These are phyloP conservation scores for Rachycentron canadum DNA, from an alignment of 2,797 vertebrate genomes.

Conservation along the genomic window DNA sequence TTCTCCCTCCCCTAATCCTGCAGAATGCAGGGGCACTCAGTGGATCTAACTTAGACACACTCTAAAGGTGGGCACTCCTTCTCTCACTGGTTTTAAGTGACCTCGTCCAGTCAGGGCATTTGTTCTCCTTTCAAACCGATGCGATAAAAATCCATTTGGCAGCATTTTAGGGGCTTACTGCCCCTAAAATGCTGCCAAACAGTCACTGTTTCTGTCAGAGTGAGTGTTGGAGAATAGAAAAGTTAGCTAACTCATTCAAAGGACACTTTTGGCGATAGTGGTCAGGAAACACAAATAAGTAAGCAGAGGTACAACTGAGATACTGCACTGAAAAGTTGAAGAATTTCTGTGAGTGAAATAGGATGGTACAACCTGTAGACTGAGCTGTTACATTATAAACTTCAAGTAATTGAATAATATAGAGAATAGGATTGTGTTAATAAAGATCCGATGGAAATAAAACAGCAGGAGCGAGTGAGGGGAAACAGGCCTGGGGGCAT, in stretches of 20 bases:
- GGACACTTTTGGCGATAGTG: neutral
- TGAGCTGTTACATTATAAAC: neutral
- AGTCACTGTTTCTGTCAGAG: constrained; percentile 45
- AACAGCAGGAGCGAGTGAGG: neutral
- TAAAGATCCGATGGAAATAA: neutral
- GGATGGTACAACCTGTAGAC: neutral
- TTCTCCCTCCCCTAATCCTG: neutral
- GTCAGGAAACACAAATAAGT: neutral
- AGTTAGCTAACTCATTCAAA: constrained; percentile 34
- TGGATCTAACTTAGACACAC: constrained; percentile 32
- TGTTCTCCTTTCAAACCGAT: constrained; percentile 45
- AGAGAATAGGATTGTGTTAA: neutral
- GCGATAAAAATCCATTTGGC: constrained; percentile 50
- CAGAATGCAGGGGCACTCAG: constrained; percentile 37
- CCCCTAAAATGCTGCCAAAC: constrained; percentile 43
- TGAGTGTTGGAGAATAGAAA: constrained; percentile 29
- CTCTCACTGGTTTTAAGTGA: constrained; percentile 42
- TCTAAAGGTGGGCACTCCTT: constrained; percentile 34
- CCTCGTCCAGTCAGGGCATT: constrained; percentile 56
- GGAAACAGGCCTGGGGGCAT: neutral
- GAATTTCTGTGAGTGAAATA: neutral
- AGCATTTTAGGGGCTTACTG: constrained; percentile 46
- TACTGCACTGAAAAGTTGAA: constrained; percentile 2
- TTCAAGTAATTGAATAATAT: neutral
- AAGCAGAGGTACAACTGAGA: neutral